These are phyloP conservation scores for Dryas iulia DNA, from an alignment of 1,140 invertebrate genomes.

Conservation along the genomic window DNA sequence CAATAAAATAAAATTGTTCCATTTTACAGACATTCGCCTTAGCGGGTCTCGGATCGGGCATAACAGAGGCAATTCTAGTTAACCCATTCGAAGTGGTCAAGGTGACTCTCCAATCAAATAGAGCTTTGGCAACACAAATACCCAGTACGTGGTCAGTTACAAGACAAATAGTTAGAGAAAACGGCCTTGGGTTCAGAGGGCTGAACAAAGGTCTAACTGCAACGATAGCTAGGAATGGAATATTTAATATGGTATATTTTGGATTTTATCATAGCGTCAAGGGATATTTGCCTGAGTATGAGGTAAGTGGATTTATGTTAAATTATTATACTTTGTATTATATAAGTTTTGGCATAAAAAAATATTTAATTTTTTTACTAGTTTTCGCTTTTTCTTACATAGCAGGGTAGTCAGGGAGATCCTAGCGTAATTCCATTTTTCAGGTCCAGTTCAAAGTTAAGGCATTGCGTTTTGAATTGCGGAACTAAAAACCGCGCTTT, in stretches of 20 bases:
- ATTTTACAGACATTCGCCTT: constrained; percentile 89
- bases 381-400: no score
- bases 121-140: constrained; percentile 74
- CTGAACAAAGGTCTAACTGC: constrained; percentile 94
- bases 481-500: no score
- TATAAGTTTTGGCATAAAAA: no score
- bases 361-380: no score
- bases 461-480: no score
- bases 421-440: no score
- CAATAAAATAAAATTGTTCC: background rate
- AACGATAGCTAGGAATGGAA: constrained; percentile 91
- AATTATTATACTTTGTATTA: background rate
- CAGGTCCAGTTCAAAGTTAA: no score
- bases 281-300: constrained; percentile 85
- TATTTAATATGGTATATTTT: constrained; percentile 97
- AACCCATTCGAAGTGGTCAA: constrained; percentile 98
- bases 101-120: constrained; percentile 90
- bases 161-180: constrained; percentile 86
- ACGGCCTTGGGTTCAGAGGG: constrained; percentile 89
- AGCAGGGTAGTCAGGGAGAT: no score
- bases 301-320: constrained; percentile 73
- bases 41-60: constrained; percentile 91
- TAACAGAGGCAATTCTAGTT: constrained; percentile 93
- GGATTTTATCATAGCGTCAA: constrained; percentile 96
- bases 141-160: constrained; percentile 90